Conservation (phyloP, 2,113 vertebrate genomes). For the Chauna torquata region DNA sequence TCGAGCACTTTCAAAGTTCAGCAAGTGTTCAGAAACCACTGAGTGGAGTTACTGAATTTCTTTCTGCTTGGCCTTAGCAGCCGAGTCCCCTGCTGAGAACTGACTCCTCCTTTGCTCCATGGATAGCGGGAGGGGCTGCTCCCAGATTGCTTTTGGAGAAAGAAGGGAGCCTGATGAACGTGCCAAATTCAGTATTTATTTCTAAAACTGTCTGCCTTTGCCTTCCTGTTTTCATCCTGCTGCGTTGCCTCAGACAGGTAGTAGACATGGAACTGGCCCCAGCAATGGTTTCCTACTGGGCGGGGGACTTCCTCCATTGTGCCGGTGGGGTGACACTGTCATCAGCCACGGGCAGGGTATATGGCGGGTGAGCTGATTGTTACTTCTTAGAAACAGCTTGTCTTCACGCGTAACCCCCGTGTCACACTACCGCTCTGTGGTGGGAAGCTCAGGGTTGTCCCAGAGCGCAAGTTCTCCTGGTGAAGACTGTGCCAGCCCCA, state of each 20-base stretch:
- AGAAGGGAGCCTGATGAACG: neutral
- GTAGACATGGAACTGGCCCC: neutral
- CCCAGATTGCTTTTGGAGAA: neutral
- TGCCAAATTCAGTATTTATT: neutral
- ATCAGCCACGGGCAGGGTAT: neutral
- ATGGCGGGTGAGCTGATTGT: neutral
- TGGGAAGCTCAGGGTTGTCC: neutral
- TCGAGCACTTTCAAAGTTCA: neutral
- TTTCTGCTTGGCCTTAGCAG: neutral
- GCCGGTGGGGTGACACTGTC: neutral
- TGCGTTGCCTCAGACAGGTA: neutral
- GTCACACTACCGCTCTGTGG: neutral
- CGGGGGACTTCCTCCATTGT: neutral
- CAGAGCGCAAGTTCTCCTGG: neutral
- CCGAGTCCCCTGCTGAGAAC: neutral
- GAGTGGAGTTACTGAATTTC: neutral
- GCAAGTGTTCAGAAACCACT: neutral
- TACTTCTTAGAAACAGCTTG: neutral
- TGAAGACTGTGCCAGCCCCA: neutral
- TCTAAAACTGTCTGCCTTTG: neutral
- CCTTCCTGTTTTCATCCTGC: neutral
- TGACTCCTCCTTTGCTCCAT: neutral
- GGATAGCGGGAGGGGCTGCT: neutral
- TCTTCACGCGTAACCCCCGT: accelerated
- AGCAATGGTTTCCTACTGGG: neutral